Base-by-base conservation (phyloP, 2,113 vertebrate genomes). In the Serilophus lunatus region DNA sequence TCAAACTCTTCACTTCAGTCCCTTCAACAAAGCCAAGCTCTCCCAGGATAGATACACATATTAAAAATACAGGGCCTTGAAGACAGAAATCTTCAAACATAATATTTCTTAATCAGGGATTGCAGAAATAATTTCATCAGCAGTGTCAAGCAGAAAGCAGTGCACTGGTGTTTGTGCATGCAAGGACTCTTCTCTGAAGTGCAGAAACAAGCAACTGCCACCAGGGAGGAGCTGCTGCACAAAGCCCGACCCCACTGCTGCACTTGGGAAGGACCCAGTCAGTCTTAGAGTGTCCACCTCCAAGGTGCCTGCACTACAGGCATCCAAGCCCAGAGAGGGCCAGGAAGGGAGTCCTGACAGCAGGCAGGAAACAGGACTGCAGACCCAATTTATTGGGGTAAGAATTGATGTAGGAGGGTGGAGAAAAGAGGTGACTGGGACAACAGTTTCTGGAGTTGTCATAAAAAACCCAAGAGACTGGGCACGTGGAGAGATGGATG, bases 91-190 rank as follows among this genome's bases (percentile, higher is more conserved):
- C 38, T 63, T 75, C 38, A 71, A 33, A 17, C 60, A 60, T 33
- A 63, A 26, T 28, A 31, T 35, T 71, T 68, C 49, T 56, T 56
- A 84, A 60, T 68, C 25, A 51, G 4, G 1, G 33, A 68, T 56
- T 87, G 63, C 89, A 65, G 18, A 60, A 80, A 33, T 51, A 2
- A 70, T 54, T 81, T n/a, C 56, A 74, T 42, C 54, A 84, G 23
- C 50, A 61, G 7, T 6, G 18, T 29, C 29, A 60, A 44, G 61
- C 1, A 77, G 72, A 33, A 80, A 53, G 45, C 59, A 77, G 68
- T 23, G 16, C 33, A 22, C 35, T 1, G 1, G 4, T 38, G 70
- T 54, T 28, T 0, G 0, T 19, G 29, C 22, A 5, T 5, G 45
- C 36, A 28, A 40, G 28, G 54, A 10, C 36, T 85, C 38, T 31